Evolutionary conservation across 2,113 vertebrate genomes (phyloP).

Genomic region (Capreolus pygargus): DNA sequence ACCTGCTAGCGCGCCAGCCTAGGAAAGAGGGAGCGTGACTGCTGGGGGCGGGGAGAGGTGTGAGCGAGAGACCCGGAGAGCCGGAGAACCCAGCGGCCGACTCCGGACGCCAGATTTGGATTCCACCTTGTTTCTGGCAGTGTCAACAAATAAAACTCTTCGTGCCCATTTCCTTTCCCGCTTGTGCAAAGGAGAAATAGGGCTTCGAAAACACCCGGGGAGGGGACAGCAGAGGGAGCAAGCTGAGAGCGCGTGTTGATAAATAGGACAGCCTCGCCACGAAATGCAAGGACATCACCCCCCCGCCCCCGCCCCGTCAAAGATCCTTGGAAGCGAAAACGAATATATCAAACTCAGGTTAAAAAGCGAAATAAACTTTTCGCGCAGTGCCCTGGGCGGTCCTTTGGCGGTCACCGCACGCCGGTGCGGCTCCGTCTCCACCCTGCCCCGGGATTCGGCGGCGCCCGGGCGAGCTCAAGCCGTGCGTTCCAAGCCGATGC

Average conservation of each 20-base stretch:
- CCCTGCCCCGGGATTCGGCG: not conserved
- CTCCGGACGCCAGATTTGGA: slow-evolving; percentile 41
- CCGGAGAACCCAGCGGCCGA: slow-evolving; percentile 31
- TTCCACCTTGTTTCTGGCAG: slow-evolving; percentile 56
- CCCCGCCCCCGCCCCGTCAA: not conserved
- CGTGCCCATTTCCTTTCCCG: slow-evolving; percentile 12
- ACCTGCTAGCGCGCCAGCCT: slow-evolving; percentile 78
- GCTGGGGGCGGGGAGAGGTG: slow-evolving; percentile 49
- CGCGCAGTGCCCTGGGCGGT: not conserved
- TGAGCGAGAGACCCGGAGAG: not conserved
- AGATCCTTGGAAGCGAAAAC: not conserved
- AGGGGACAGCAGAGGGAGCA: not conserved
- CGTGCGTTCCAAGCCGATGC: not conserved
- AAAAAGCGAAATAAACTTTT: slow-evolving; percentile 57
- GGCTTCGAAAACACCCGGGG: slow-evolving; percentile 23
- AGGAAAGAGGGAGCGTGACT: not conserved
- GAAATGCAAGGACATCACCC: not conserved
- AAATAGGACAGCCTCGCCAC: not conserved
- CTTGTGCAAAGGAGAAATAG: slow-evolving; percentile 28
- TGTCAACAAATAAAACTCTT: slow-evolving; percentile 60
- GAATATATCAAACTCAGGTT: not conserved
- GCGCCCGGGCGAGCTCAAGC: fast-evolving
- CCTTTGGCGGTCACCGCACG: not conserved
- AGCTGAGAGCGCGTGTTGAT: not conserved
- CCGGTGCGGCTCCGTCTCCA: not conserved